Evolutionary conservation across 64 coral and sea anemone genomes (phyloP), one percentile per base, ranked within the genome.

Genomic region (Porites lutea): DNA sequence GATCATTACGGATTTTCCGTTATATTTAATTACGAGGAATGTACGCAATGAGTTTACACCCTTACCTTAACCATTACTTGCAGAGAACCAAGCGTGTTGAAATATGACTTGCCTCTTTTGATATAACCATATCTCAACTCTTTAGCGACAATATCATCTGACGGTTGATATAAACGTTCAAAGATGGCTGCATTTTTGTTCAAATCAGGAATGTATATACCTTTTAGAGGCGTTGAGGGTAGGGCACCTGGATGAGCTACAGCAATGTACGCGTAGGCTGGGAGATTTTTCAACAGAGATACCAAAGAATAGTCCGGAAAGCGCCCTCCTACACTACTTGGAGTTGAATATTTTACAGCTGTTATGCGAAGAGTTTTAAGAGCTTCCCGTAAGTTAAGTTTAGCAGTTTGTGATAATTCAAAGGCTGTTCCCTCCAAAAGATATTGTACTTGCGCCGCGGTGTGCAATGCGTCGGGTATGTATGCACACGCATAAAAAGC

Each of bases 401-500:
- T 94, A 4, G 77, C 10, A 13, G 1, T 22, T 11, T 14, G 1
- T 27, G 82, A 79, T 15, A 82, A 65, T 4, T 45, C 66, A 82
- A 94, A 94, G 37, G 19, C 63, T 44, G 92, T 89, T 43, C 55
- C 92, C 16, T 78, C 71, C 5, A 75, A 18, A 22, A 94, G 87
- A 21, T 77, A 89, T 14, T 83, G 78, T 9, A 89, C 79, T 3
- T 83, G 23, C 5, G 87, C 77, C 4, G 87, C 86, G 4, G 63
- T 89, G 22, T 94, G 87, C 5, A 83, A 50, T 6, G 87, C 92
- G 5, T 83, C 65, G 13, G 92, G 78, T 13, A 72, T 72, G 21
- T 94, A 94, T 5, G 65, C 92, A 44, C 78, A 81, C 8, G 65
- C 92, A 59, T 94, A 94, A 23, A 94, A 94, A 12, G 86, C 72